phyloP scores from a whole-genome alignment of 2,797 vertebrate species.

The Periophthalmus magnuspinnatus region DNA sequence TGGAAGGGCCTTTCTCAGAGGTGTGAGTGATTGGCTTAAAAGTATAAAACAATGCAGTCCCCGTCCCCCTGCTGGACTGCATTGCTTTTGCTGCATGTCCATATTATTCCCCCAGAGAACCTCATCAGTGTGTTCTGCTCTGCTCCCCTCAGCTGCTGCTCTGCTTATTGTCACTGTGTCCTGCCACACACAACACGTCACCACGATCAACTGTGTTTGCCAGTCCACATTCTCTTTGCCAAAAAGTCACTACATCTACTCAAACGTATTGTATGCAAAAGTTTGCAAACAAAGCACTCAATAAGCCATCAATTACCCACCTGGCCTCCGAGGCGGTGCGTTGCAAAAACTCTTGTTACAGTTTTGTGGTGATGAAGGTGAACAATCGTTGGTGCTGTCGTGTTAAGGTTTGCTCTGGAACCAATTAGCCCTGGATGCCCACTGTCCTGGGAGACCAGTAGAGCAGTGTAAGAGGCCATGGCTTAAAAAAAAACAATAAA shows the following conservation, averaged over 20 bases:
- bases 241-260: conserved; percentile 53
- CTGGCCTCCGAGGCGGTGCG: conserved; percentile 86
- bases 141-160: background rate
- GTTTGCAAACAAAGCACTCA: conserved; percentile 99
- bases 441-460: conserved; percentile 79
- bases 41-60: too few relatives aligned
- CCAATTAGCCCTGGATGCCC: conserved; percentile 87
- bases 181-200: background rate
- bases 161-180: background rate
- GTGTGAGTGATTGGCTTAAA: background rate
- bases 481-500: too few relatives aligned
- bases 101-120: background rate
- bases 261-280: conserved; percentile 82
- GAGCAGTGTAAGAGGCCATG: conserved; percentile 73
- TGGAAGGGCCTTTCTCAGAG: background rate
- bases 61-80: background rate
- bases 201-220: conserved; percentile 17
- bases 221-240: conserved; percentile 25
- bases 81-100: background rate
- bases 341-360: conserved; percentile 91
- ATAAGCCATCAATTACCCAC: conserved; percentile 99
- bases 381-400: conserved; percentile 81
- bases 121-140: background rate
- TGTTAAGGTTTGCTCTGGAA: conserved; percentile 92
- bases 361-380: conserved; percentile 88